These are phyloP conservation scores for Stenolophus ochropezus DNA, from an alignment of 2,888 invertebrate species.

Conservation along the genomic window DNA sequence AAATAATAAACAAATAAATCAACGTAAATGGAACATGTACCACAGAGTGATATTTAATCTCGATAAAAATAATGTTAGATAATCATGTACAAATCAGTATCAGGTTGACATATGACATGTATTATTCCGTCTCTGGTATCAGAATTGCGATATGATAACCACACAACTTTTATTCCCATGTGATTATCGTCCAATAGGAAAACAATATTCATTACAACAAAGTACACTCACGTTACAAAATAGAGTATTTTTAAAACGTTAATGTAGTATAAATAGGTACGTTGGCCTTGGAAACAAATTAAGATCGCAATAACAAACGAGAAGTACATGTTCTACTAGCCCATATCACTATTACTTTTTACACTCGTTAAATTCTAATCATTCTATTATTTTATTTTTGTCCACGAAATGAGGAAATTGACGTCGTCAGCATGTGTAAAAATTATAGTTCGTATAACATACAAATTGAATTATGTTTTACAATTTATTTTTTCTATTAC, in stretches of 20 bases:
- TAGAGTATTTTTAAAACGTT: conserved; percentile 47
- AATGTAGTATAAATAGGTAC: conserved; percentile 52
- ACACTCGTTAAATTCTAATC: conserved; percentile 8
- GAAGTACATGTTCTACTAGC: conserved; percentile 24
- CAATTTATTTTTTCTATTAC: too few relatives aligned
- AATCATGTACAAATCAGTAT: not conserved
- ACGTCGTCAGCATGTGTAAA: too few relatives aligned
- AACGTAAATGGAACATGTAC: not conserved
- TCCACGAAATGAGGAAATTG: too few relatives aligned
- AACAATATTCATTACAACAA: conserved; percentile 5
- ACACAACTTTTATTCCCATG: not conserved
- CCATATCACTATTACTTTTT: conserved; percentile 2
- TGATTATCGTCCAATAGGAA: conserved; percentile 2
- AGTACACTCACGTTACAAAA: conserved; percentile 3
- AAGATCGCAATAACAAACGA: conserved; percentile 50
- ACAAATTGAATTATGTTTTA: too few relatives aligned
- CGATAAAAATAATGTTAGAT: conserved; percentile 1
- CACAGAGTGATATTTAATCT: not conserved
- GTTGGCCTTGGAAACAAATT: conserved; percentile 47
- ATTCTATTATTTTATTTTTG: too few relatives aligned
- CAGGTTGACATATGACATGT: not conserved
- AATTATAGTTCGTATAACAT: too few relatives aligned
- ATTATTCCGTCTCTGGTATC: conserved; percentile 22
- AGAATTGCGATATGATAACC: conserved; percentile 9
- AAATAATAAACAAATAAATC: not conserved